These are phyloP conservation scores for Gasterosteus aculeatus DNA, from an alignment of 2,113 vertebrate genomes.

Conservation along the genomic window DNA sequence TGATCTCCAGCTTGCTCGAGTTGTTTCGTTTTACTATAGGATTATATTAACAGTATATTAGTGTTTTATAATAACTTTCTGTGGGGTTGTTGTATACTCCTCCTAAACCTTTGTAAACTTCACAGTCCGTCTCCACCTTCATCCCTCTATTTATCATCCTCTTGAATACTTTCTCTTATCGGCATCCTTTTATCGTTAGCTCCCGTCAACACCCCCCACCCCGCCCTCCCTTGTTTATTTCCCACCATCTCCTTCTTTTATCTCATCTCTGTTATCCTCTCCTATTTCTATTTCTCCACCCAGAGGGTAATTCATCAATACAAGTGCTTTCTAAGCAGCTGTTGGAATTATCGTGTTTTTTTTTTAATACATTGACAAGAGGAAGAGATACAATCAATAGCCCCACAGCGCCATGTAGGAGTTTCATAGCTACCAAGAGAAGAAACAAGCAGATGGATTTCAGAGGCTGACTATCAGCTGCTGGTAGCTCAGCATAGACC, in stretches of 20 bases:
- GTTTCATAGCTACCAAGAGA: constrained; percentile 49
- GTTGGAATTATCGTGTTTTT: constrained; percentile 29
- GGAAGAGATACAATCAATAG: constrained; percentile 60
- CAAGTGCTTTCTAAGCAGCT: constrained; percentile 58
- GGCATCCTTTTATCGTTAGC: constrained; percentile 16
- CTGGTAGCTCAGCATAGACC: constrained; percentile 12
- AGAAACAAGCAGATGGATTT: constrained; percentile 52
- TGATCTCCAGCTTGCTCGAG: background rate
- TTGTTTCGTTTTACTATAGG: background rate
- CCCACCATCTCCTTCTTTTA: background rate
- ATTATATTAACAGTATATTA: background rate
- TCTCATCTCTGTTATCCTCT: constrained; percentile 1
- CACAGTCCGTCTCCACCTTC: background rate
- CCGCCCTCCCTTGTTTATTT: background rate
- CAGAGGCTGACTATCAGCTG: constrained; percentile 48
- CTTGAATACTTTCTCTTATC: background rate
- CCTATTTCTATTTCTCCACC: constrained; percentile 12
- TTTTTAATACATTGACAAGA: constrained; percentile 36
- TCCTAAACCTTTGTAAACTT: background rate
- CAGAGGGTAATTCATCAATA: constrained; percentile 45
- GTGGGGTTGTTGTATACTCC: background rate
- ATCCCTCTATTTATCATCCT: background rate
- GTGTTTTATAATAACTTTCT: background rate
- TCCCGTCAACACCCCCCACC: background rate
- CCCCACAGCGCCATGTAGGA: constrained; percentile 32